These are phyloP conservation scores for Garra rufa DNA, from an alignment of 2,113 vertebrate species.

Conservation along the genomic window DNA sequence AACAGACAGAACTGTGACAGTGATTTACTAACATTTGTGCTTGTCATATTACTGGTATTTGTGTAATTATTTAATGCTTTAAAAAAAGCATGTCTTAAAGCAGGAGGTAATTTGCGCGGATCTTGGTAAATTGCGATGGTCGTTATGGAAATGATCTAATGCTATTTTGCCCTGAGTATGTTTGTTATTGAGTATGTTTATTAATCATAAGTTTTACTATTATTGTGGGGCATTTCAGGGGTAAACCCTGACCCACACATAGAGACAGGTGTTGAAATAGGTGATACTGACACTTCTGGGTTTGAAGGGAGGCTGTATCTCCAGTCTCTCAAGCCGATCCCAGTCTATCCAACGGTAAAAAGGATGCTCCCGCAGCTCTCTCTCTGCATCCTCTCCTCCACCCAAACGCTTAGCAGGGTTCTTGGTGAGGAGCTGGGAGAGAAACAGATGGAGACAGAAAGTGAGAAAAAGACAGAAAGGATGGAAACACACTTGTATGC, in stretches of 20 bases:
- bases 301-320: slow-evolving; percentile 87
- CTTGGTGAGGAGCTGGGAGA: slow-evolving; percentile 85
- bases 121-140: no score
- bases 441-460: background rate
- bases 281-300: slow-evolving; percentile 84
- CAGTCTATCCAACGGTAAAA: slow-evolving; percentile 95
- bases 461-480: background rate
- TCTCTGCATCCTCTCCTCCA: slow-evolving; percentile 81
- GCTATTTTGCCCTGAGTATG: no score
- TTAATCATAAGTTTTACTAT: background rate
- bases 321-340: slow-evolving; percentile 86
- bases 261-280: slow-evolving; percentile 13
- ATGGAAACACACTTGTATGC: background rate
- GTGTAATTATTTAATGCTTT: no score
- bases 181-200: background rate
- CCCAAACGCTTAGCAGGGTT: slow-evolving; percentile 87
- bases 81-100: no score
- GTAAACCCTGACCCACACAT: slow-evolving; percentile 7
- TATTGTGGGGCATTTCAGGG: background rate
- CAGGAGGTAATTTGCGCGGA: no score
- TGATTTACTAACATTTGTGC: no score
- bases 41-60: no score
- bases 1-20: no score
- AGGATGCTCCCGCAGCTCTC: slow-evolving; percentile 85
- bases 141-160: no score